Evolutionary conservation across 2,888 invertebrate species (phyloP), one percentile per base, ranked within the genome.

Genomic region (Pyralis farinalis): DNA sequence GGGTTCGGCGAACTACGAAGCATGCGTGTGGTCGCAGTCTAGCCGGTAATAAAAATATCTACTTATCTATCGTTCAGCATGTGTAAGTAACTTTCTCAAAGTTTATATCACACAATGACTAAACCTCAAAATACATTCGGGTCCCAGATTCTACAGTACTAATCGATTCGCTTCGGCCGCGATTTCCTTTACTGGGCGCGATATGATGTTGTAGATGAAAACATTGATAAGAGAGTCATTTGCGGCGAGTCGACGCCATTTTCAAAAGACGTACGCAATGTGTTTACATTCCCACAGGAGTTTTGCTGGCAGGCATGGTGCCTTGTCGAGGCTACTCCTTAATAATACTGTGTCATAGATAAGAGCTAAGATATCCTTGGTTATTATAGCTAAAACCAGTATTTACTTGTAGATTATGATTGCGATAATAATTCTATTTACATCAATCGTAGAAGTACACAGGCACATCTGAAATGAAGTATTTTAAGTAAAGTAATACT

Each of bases 251-350:
- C 16, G 35, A 21, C 22, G 37, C 30, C 31, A 37, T 41, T 41
- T 35, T 32, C 28, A 36, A 30, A 37, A 11, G 20, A 37, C 33
- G n/a, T 34, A 28, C 32, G 33, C 2, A 28, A 20, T 50, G 40
- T 56, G 46, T 51, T 55, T 51, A 51, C 44, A 49, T 51, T 65
- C 63, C 62, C 62, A 63, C 53, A 46, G 49, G 44, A 55, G 45
- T 53, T 49, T 49, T 42, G 48, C 45, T 49, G 38, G 38, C 32
- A 44, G 40, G 41, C 40, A 38, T 37, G 35, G 37, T 33, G 34
- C 11, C 11, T 52, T 42, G 42, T 47, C 42, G 20, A 10, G 30
- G 20, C 34, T 27, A 27, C 35, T 47, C 34, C 31, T 37, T 37
- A 42, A 36, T 11, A 25, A 36, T 36, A 12, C 22, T 8, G 10